Conservation (phyloP, 2,113 vertebrate species). For the Vireo altiloquus region DNA sequence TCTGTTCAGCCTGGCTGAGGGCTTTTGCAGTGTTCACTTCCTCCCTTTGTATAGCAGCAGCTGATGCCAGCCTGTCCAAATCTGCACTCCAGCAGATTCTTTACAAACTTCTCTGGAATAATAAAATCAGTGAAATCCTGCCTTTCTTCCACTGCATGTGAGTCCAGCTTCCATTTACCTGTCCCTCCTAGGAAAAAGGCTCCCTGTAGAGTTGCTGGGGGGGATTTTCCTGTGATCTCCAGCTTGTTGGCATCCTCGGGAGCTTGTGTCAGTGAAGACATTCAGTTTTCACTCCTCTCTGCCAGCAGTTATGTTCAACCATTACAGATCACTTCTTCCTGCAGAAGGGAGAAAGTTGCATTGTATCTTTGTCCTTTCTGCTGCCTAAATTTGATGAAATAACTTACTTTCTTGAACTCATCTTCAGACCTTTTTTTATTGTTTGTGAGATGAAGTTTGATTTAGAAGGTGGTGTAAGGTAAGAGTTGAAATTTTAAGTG, state of each 20-base stretch:
- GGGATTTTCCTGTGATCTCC: background rate
- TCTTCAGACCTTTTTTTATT: background rate
- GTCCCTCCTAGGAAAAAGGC: background rate
- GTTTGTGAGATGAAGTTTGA: background rate
- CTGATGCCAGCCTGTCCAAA: background rate
- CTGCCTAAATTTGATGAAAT: background rate
- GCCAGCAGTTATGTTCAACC: background rate
- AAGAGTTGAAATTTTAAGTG: background rate
- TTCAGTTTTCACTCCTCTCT: background rate
- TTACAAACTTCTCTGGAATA: background rate
- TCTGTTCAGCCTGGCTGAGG: background rate
- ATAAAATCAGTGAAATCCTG: background rate
- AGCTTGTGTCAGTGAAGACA: background rate
- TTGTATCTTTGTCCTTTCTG: background rate
- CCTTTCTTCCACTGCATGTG: accelerated
- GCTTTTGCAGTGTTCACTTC: background rate
- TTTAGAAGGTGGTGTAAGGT: background rate
- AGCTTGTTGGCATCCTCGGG: background rate
- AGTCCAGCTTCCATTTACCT: background rate
- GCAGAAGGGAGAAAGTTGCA: background rate
- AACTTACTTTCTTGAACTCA: background rate
- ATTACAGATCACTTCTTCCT: background rate
- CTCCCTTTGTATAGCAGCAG: background rate
- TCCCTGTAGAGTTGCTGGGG: background rate
- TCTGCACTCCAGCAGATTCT: background rate